Evolutionary conservation across 2,888 invertebrate genomes (phyloP).

Genomic region (Mesorhabditis spiculigera): DNA sequence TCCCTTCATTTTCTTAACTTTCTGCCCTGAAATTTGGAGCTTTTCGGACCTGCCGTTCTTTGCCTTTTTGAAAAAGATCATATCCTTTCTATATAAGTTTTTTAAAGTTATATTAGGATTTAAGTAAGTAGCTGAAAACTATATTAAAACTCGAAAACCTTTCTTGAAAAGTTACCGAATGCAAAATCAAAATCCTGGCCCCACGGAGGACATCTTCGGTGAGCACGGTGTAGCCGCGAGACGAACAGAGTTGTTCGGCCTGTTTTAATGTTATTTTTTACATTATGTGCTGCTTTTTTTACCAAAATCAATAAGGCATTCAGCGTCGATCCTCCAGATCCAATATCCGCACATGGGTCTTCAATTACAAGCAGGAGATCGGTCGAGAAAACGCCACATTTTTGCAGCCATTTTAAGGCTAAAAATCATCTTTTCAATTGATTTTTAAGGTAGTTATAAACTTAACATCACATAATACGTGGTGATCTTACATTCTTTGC

Average conservation of each 20-base stretch:
- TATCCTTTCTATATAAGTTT: too few relatives aligned
- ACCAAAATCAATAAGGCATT: constrained; percentile 63
- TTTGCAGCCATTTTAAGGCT: constrained; percentile 14
- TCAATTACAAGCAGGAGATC: constrained; percentile 28
- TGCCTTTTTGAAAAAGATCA: too few relatives aligned
- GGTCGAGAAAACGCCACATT: constrained; percentile 11
- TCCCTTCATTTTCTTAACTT: too few relatives aligned
- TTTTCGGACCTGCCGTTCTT: too few relatives aligned
- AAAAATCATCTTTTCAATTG: background rate
- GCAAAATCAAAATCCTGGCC: constrained; percentile 60
- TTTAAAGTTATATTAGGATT: too few relatives aligned
- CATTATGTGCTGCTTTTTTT: background rate
- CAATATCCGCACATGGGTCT: constrained; percentile 34
- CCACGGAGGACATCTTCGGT: constrained; percentile 59
- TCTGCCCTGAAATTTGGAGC: too few relatives aligned
- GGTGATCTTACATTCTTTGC: too few relatives aligned
- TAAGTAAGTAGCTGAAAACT: too few relatives aligned
- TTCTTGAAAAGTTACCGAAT: constrained; percentile 58
- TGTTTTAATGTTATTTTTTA: constrained; percentile 7
- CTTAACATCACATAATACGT: too few relatives aligned
- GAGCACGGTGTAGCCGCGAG: constrained; percentile 60
- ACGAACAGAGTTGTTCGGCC: constrained; percentile 62
- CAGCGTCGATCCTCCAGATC: constrained; percentile 63
- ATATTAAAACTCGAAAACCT: too few relatives aligned
- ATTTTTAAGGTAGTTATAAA: too few relatives aligned